Base-by-base conservation (phyloP, 1,140 invertebrate genomes). In the Ruditapes philippinarum region DNA sequence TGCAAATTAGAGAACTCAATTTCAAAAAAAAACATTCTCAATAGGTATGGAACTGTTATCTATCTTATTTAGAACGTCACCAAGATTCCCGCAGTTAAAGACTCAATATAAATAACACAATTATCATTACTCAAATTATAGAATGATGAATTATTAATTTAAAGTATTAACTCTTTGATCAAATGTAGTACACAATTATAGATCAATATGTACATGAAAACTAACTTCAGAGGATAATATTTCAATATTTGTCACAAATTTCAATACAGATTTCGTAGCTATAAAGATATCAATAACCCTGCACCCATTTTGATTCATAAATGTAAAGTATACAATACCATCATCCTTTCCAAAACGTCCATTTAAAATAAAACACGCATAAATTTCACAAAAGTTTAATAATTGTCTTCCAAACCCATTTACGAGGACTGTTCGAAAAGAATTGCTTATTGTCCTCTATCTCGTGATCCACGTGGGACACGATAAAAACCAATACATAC, bases 271-370 rank as follows among this genome's bases (percentile, higher is more conserved):
- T 45, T 45, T 74, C n/a, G 70, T 42, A 17, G 42, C 70, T 22
- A 74, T 74, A 42, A 31, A 74, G n/a, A 42, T 33, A 42, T 74
- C 70, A 17, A 74, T 74, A 42, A 45, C 42, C 40, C 70, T 74
- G 25, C 70, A 74, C 42, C 70, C 70, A 31, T 40, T 74, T 74
- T 74, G 70, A 25, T 74, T 74, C 1, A 45, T 45, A 74, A 74
- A 74, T n/a, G 38, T 40, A 31, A 74, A 74, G n/a, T 14, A 14
- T 22, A 19, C 70, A 74, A 9, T 5, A 22, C 28, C 62, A 33
- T 65, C 33, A 45, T 74, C 3, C 17, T 31, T 25, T 12, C 70
- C 38, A 42, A 74, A 45, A 25, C 70, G 38, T 9, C 68, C 68
- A 70, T 70, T 70, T n/a, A 70, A 5, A n/a, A 70, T 70, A 70